These are phyloP conservation scores for Hymenochirus boettgeri DNA, from an alignment of 2,113 vertebrate genomes.

Conservation along the genomic window DNA sequence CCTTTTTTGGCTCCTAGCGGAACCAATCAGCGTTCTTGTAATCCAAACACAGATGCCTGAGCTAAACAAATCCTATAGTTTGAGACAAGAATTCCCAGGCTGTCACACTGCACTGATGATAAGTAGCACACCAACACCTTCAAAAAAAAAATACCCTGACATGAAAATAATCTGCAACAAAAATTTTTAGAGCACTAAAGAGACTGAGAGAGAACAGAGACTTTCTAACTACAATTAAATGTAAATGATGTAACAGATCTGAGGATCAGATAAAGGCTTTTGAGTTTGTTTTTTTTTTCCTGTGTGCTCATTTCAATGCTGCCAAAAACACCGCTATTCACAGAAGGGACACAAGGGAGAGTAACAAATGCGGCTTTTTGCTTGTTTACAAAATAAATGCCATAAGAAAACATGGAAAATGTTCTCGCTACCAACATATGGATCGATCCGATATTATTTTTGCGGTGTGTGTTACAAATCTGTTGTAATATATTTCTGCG, in stretches of 20 bases:
- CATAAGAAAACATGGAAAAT: not conserved
- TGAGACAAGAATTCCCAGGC: conserved; percentile 73
- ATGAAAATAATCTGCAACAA: conserved; percentile 13
- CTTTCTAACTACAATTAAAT: conserved; percentile 2
- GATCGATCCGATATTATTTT: not conserved
- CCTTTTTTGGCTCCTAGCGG: conserved; percentile 84
- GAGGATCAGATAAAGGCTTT: conserved; percentile 1
- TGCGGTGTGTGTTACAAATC: not conserved
- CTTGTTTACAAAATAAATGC: conserved; percentile 6
- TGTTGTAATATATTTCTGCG: not conserved
- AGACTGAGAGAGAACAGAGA: not conserved
- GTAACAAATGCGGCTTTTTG: conserved; percentile 11
- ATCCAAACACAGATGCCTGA: conserved; percentile 94
- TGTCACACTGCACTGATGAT: conserved; percentile 68
- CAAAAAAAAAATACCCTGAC: conserved; percentile 50
- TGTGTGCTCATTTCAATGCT: conserved; percentile 4
- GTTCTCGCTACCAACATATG: conserved; percentile 1
- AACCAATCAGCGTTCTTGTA: conserved; percentile 92
- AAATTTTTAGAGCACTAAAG: conserved; percentile 6
- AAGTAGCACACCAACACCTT: conserved; percentile 64
- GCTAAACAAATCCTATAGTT: conserved; percentile 84
- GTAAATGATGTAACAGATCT: conserved; percentile 2
- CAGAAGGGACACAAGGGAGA: conserved; percentile 3
- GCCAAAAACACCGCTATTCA: conserved; percentile 13
- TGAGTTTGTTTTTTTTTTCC: conserved; percentile 14